phyloP scores from a whole-genome alignment of 2,113 vertebrate genomes.

The Uria aalge region DNA sequence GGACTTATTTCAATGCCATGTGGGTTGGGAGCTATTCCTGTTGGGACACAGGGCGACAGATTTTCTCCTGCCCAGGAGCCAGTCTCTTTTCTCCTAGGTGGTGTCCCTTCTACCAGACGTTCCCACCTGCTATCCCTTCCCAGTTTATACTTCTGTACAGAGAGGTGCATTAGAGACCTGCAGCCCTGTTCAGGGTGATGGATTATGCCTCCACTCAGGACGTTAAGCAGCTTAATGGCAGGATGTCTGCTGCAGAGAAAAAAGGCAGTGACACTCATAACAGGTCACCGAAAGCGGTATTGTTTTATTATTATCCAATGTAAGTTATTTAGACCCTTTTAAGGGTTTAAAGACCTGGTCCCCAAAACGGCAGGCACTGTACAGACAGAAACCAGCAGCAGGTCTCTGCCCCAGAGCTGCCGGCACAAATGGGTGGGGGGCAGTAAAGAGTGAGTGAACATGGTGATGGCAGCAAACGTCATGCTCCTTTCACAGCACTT shows the following conservation, averaged over 20 bases:
- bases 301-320: background rate
- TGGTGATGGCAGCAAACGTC: fast-evolving
- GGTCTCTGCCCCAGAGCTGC: background rate
- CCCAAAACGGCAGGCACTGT: background rate
- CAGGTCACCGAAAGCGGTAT: background rate
- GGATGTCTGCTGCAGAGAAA: background rate
- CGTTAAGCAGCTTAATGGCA: constrained; percentile 19
- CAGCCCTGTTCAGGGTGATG: background rate
- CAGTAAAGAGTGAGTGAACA: background rate
- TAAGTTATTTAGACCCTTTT: background rate
- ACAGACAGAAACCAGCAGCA: background rate
- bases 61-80: too few species aligned
- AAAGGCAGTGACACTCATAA: background rate
- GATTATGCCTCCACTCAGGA: background rate
- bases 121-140: background rate
- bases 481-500: too few species aligned
- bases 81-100: background rate
- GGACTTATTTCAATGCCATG: background rate
- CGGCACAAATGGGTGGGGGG: fast-evolving
- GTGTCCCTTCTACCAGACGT: background rate
- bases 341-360: background rate
- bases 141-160: fast-evolving
- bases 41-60: background rate
- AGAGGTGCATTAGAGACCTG: fast-evolving
- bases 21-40: background rate